Evolutionary conservation across 2,888 invertebrate genomes (phyloP).

Genomic region (Copidosoma aretas): DNA sequence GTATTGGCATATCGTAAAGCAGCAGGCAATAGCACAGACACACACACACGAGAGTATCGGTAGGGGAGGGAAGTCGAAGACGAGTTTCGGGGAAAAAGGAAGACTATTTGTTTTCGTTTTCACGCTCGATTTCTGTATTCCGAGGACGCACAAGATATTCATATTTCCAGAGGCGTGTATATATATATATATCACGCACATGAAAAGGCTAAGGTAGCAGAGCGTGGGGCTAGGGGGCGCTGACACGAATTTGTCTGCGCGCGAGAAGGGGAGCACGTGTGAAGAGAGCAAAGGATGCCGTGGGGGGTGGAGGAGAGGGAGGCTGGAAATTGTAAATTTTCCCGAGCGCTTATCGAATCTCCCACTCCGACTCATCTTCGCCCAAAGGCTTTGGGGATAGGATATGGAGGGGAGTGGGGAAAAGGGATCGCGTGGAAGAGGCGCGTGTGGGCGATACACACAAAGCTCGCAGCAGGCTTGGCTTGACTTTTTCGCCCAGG

Average conservation of each 20-base stretch:
- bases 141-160: conserved; percentile 11
- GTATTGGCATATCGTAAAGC: background rate
- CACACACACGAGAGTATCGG: background rate
- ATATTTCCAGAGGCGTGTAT: conserved; percentile 17
- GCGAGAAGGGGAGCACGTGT: background rate
- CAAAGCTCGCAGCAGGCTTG: conserved; percentile 9
- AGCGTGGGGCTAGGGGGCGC: conserved; percentile 5
- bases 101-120: conserved; percentile 21
- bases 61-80: background rate
- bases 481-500: background rate
- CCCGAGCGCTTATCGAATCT: conserved; percentile 24
- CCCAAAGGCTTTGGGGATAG: background rate
- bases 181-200: conserved; percentile 1
- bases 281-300: conserved; percentile 8
- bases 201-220: too few species aligned
- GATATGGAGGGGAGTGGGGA: too few species aligned
- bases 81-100: background rate
- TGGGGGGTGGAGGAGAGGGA: conserved; percentile 5
- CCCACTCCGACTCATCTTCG: background rate
- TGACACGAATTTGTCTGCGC: conserved; percentile 18
- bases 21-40: too few species aligned
- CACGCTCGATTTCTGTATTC: conserved; percentile 23
- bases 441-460: conserved; percentile 6
- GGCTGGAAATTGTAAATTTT: conserved; percentile 35
- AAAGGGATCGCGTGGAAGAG: too few species aligned